These are phyloP conservation scores for Paramormyrops hopkinsi DNA, from an alignment of 2,797 vertebrate species.

Conservation along the genomic window DNA sequence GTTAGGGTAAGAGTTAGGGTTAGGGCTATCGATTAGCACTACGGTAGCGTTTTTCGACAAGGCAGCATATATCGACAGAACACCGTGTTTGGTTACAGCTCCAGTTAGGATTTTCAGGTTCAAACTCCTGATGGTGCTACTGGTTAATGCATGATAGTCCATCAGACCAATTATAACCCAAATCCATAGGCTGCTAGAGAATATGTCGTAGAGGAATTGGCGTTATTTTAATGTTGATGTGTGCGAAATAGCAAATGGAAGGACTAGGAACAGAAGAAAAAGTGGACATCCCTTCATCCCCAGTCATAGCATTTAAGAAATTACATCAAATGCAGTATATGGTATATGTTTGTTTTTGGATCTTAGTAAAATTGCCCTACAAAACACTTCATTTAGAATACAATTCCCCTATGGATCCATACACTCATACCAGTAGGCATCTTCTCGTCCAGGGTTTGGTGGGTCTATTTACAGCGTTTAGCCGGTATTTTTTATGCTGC, in stretches of 20 bases:
- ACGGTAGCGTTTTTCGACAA: too few species aligned
- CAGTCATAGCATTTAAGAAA: background rate
- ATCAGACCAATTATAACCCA: background rate
- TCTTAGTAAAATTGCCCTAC: background rate
- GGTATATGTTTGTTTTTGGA: background rate
- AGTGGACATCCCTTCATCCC: background rate
- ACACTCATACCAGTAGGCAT: background rate
- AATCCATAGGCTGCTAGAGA: background rate
- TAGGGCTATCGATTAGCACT: too few species aligned
- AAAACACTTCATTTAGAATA: background rate
- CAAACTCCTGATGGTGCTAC: background rate
- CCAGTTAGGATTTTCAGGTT: background rate
- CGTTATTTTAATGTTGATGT: background rate
- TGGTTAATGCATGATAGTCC: background rate
- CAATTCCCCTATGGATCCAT: background rate
- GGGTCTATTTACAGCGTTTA: background rate
- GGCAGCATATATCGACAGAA: too few species aligned
- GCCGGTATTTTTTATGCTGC: background rate
- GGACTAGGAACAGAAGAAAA: background rate
- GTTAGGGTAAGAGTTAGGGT: too few species aligned
- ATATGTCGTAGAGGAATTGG: background rate
- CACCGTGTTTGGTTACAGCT: background rate
- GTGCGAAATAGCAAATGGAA: background rate
- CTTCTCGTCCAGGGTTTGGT: background rate
- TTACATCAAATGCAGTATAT: background rate